Evolutionary conservation across 2,888 invertebrate species (phyloP).

Genomic region (Lasioglossum figueresi): DNA sequence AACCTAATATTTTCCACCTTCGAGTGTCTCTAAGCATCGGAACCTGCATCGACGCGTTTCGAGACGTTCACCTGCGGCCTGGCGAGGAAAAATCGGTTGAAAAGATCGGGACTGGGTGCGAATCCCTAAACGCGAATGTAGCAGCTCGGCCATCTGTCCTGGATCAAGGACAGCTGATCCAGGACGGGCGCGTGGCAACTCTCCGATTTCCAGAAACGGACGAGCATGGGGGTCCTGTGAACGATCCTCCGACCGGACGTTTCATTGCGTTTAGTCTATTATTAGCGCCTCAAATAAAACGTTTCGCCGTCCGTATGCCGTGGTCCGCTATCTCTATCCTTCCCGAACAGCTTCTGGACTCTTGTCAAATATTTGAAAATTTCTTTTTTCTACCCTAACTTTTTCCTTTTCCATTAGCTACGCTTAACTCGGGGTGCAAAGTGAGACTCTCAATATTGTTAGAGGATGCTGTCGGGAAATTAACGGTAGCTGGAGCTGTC

Average conservation of each 20-base stretch:
- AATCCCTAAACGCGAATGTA: conserved; percentile 58
- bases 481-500: background rate
- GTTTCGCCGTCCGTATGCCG: conserved; percentile 46
- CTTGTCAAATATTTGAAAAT: conserved; percentile 15
- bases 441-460: background rate
- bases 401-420: background rate
- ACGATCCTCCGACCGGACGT: conserved; percentile 61
- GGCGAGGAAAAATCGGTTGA: conserved; percentile 74
- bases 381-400: background rate
- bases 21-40: conserved; percentile 54
- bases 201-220: conserved; percentile 72
- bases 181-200: conserved; percentile 69
- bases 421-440: background rate
- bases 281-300: conserved; percentile 66
- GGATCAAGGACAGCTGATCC: conserved; percentile 75
- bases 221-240: conserved; percentile 52
- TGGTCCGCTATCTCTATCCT: background rate
- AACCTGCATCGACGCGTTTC: conserved; percentile 67
- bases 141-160: conserved; percentile 65
- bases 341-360: background rate
- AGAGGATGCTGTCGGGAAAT: background rate
- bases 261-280: conserved; percentile 61
- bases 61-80: conserved; percentile 75
- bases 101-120: conserved; percentile 54
- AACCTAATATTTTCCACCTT: background rate